Percentiles rank a stretch among this genome's conserved stretches.
These are phyloP conservation scores for Parthenolecanium corni DNA, from an alignment of 2,888 invertebrate genomes.

Conservation along the genomic window DNA sequence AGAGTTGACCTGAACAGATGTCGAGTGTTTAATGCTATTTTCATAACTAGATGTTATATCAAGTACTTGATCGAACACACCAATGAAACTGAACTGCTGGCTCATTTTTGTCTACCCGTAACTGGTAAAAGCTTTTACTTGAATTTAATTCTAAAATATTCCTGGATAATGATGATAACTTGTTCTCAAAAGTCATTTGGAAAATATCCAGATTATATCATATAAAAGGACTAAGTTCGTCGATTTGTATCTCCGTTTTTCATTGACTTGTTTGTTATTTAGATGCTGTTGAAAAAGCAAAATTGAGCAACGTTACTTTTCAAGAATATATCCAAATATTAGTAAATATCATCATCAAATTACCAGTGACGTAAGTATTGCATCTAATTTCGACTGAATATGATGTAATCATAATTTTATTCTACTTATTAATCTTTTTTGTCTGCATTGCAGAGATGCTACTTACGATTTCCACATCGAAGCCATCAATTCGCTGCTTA, in stretches of 20 bases:
- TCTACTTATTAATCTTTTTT: background rate
- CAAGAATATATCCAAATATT: conserved; percentile 43
- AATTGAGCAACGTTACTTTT: conserved; percentile 10
- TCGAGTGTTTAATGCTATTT: conserved; percentile 89
- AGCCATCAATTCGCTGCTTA: conserved; percentile 71
- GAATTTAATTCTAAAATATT: background rate
- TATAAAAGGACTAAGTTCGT: too few relatives aligned
- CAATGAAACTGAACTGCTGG: conserved; percentile 73
- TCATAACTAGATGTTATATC: conserved; percentile 69
- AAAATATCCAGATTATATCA: too few relatives aligned
- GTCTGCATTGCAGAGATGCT: conserved; percentile 48
- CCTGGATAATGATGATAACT: background rate
- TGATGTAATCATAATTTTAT: background rate
- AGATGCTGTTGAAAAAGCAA: conserved; percentile 25
- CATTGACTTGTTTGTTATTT: background rate
- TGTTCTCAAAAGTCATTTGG: background rate
- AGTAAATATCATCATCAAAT: conserved; percentile 66
- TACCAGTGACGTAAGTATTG: conserved; percentile 60
- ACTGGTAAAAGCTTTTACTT: background rate
- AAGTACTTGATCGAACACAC: conserved; percentile 86
- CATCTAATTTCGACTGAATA: background rate
- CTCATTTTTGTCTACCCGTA: conserved; percentile 57
- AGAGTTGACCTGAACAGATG: conserved; percentile 65
- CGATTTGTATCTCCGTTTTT: background rate
- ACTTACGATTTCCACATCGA: conserved; percentile 80